Base-by-base conservation (phyloP, 2,113 vertebrate species). In the Ascaphus truei region DNA sequence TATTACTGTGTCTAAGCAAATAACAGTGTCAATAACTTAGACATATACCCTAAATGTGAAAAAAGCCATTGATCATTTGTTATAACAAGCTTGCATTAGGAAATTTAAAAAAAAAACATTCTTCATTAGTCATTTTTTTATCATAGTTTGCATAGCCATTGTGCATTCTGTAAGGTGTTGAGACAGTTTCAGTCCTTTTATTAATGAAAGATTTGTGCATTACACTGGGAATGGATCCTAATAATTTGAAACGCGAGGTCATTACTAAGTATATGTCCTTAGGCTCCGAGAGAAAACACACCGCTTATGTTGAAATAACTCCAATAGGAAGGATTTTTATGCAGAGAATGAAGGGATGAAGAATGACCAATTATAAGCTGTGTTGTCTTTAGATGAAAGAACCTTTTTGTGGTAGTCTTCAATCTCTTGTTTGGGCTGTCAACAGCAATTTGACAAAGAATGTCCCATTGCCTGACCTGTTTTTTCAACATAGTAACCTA, bases 381-480 rank as follows among this genome's bases (percentile, higher is more conserved):
- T 71, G 83, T 71, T 82, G 84, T 81, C 79, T 82, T 65, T 84
- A 87, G 77, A 90, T 90, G 88, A 92, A 91, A 92, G 88, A 82
- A 81, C 83, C 82, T 85, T 84, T 88, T 72, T 89, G 88, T 84
- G 74, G 76, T 75, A 74, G 80, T 80, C 76, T 80, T 77, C 83
- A 73, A 71, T 79, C 84, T 80, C 84, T 89, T 83, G 86, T 80
- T 85, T 79, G 79, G 85, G 84, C 89, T 91, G 89, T 91, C 90
- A 89, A 80, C 85, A 88, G 83, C 81, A 85, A 92, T 91, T 88
- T 88, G 84, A 82, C 68, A 77, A 83, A 86, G 85, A 84, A 83
- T 78, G 81, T 81, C 78, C 81, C 77, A 77, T 31, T 55, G 76
- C 68, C 76, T 91, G 89, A 88, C 88, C 89, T 87, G 88, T 78